Evolutionary conservation across 2,888 invertebrate species (phyloP).

Genomic region (Drosophila leonis): DNA sequence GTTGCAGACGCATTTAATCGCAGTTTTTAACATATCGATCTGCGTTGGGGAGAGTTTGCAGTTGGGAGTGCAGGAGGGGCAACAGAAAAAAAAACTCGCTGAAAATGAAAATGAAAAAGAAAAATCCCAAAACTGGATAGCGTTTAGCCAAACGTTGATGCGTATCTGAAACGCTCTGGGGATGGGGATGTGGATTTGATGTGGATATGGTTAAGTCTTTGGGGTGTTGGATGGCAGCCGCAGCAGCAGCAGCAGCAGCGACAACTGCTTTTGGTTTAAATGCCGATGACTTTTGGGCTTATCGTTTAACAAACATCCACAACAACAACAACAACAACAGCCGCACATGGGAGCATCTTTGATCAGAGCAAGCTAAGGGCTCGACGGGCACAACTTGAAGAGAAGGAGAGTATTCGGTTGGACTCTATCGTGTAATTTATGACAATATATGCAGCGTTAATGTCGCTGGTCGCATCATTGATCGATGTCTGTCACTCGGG

Average conservation of each 20-base stretch:
- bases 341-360: conserved; percentile 42
- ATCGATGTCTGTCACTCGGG: conserved; percentile 77
- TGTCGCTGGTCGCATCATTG: conserved; percentile 76
- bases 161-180: conserved; percentile 71
- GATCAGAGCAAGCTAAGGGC: conserved; percentile 37
- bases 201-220: conserved; percentile 56
- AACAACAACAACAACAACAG: conserved; percentile 42
- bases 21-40: conserved; percentile 79
- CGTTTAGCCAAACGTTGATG: conserved; percentile 77
- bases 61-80: conserved; percentile 13
- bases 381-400: conserved; percentile 5
- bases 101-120: conserved; percentile 27
- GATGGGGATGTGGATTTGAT: conserved; percentile 34
- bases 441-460: conserved; percentile 85
- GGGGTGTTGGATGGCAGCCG: conserved; percentile 63
- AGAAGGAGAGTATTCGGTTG: background rate
- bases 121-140: conserved; percentile 65
- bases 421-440: conserved; percentile 79
- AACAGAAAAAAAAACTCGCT: conserved; percentile 18
- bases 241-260: conserved; percentile 10
- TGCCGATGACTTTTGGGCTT: conserved; percentile 75
- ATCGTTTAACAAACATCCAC: conserved; percentile 57
- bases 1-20: conserved; percentile 73
- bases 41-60: conserved; percentile 8
- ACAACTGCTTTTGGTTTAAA: conserved; percentile 72